Base-by-base conservation (phyloP, 2,888 invertebrate species). In the Drosophila nigricruria region DNA sequence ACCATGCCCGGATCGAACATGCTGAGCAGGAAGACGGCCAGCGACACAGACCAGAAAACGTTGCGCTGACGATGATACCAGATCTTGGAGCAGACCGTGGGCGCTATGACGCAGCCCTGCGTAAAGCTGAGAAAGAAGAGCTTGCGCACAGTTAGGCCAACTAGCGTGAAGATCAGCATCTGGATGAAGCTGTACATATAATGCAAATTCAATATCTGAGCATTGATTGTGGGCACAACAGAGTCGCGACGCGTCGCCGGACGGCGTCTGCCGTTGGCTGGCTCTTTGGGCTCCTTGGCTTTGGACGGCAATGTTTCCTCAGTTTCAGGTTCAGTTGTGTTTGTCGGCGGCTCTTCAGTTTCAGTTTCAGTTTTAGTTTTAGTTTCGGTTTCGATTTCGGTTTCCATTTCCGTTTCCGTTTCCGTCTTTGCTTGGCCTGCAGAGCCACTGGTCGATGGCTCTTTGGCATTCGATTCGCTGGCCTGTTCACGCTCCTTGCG, bases 161-260 rank as follows among this genome's bases (percentile, higher is more conserved):
- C 79, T 5, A 91, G 59, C 0, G 89, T 84, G 91, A 96, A 97
- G 40, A 96, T 95, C 38, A 94, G 92, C 92, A 96, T 93, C 90
- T 97, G 97, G 12, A 95, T 93, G 32, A 96, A 91, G 90, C 96
- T 96, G 91, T 96, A 97, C 61, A 96, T 94, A 36, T 92, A 93
- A 67, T 92, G 91, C 65, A 91, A 84, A 70, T 84, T 88, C 18
- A 87, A 70, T 50, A 88, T 73, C 25, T 84, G 81, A 6, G 62
- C 61, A 59, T 87, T 81, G 27, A 74, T 53, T 25, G 74, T 74
- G 30, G 89, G 81, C 47, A 77, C 54, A 16, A 57, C 67, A 18
- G 84, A 82, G 50, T 73, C 59, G 30, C 82, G 71, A 16, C 72
- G 65, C 6, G 58, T 25, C 34, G 25, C 54, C 42, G 57, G 54